Evolutionary conservation across 2,113 vertebrate genomes (phyloP), one percentile per base, ranked within the genome.

Genomic region (Scomber colias): DNA sequence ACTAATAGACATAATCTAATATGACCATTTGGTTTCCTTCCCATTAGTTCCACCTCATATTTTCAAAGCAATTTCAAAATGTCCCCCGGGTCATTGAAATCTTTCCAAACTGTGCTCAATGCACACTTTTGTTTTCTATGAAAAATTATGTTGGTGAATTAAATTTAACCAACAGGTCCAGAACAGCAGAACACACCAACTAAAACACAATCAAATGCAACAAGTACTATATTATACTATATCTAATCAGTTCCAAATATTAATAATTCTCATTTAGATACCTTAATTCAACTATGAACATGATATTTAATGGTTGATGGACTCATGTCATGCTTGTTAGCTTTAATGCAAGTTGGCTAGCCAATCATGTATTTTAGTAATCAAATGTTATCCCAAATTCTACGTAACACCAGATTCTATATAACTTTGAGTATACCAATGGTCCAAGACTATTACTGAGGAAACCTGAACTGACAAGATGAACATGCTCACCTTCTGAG

Each of bases 401-500:
- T 67, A 3, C 50, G 3, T 11, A 55, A 61, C 31, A 54, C 2
- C 46, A 63, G 24, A 2, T 0, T 54, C 49, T 3, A 55, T 46
- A 74, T 45, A 11, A 53, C 15, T 60, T 48, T 54, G 15, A 53
- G 40, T 17, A 24, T 51, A 27, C 11, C 7, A 21, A 27, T 62
- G 57, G 0, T n/a, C 10, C 27, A 45, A 13, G 9, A 49, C 11
- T 40, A 55, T 46, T 61, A 12, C 19, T 55, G 27, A 49, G 40
- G 4, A 27, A 19, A 75, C 10, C 49, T 48, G 9, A 49, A 27
- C 12, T 35, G 46, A 50, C 5, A 17, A 19, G 30, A 46, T 17
- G 35, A 81, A 84, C 53, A 57, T 16, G 17, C 80, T 62, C 83
- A 99, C 98, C 98, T 99, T 99, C 97, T 99, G 98, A 95, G 97